These are phyloP conservation scores for Aphaenogaster ashmeadi DNA, from an alignment of 1,140 invertebrate genomes.

Conservation along the genomic window DNA sequence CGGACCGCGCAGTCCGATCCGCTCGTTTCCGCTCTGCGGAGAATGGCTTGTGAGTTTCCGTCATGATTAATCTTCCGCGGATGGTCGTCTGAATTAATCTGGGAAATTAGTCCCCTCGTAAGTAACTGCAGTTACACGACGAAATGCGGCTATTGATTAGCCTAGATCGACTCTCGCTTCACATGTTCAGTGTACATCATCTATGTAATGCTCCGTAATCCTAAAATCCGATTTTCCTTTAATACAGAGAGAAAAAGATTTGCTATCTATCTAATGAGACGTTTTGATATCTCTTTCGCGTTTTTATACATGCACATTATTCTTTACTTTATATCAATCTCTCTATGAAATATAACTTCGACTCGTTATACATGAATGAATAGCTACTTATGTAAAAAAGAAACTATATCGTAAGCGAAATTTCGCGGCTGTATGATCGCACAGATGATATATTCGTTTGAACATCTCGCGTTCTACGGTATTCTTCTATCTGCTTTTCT, in stretches of 20 bases:
- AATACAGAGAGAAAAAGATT: not conserved
- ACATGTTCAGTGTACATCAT: not conserved
- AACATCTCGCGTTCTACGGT: not conserved
- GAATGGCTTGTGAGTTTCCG: slow-evolving; percentile 48
- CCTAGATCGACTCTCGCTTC: slow-evolving; percentile 30
- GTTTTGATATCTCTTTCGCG: not conserved
- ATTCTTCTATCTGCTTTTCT: not conserved
- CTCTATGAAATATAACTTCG: not conserved
- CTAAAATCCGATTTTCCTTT: slow-evolving; percentile 10
- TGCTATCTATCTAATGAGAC: not conserved
- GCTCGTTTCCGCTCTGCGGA: slow-evolving; percentile 29
- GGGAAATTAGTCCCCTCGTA: slow-evolving; percentile 52
- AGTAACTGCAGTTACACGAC: slow-evolving; percentile 53
- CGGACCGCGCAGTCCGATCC: not conserved
- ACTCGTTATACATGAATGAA: not conserved
- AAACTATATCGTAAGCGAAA: not conserved
- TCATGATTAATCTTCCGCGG: slow-evolving; percentile 45
- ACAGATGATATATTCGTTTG: not conserved
- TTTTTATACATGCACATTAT: not conserved
- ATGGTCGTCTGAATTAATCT: slow-evolving; percentile 57
- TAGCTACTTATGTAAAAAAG: not conserved
- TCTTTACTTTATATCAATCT: not conserved
- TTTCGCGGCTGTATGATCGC: not conserved
- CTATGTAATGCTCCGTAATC: not conserved
- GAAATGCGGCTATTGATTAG: slow-evolving; percentile 40